phyloP scores from a whole-genome alignment of 2,888 invertebrate genomes.

The Labia minor region DNA sequence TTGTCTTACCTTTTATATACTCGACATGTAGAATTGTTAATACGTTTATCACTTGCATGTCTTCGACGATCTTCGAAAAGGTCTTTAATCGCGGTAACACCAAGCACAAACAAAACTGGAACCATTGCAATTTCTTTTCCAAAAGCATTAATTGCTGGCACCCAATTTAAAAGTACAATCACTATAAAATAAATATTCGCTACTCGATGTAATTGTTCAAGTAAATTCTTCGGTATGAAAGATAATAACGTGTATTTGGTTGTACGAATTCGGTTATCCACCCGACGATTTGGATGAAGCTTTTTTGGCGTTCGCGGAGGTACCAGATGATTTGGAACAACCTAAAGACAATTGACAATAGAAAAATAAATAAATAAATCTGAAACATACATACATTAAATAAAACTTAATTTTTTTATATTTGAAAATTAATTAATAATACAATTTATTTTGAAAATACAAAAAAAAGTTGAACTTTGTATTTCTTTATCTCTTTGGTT shows the following conservation, averaged over 20 bases:
- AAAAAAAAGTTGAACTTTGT: too few relatives aligned
- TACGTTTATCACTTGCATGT: conserved; percentile 80
- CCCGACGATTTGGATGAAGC: conserved; percentile 69
- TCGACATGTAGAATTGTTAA: conserved; percentile 85
- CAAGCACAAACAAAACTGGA: conserved; percentile 86
- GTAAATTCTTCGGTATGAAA: conserved; percentile 88
- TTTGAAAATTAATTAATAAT: too few relatives aligned
- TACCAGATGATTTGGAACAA: conserved; percentile 77
- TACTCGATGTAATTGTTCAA: conserved; percentile 95
- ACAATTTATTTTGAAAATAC: too few relatives aligned
- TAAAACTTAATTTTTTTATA: too few relatives aligned
- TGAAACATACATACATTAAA: too few relatives aligned
- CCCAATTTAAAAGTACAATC: conserved; percentile 92
- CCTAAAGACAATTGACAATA: conserved; percentile 32
- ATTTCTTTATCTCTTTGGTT: too few relatives aligned
- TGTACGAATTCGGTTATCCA: conserved; percentile 77
- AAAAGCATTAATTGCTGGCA: conserved; percentile 87
- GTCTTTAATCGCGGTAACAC: conserved; percentile 90
- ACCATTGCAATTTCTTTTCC: conserved; percentile 93
- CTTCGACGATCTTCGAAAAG: conserved; percentile 86
- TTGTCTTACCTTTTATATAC: conserved; percentile 74
- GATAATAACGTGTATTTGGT: conserved; percentile 90
- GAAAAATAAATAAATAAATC: too few relatives aligned
- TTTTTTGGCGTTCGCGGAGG: conserved; percentile 67
- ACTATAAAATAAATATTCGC: conserved; percentile 97